phyloP scores from a whole-genome alignment of 2,797 vertebrate genomes.

The Chaenodraco wilsoni region DNA sequence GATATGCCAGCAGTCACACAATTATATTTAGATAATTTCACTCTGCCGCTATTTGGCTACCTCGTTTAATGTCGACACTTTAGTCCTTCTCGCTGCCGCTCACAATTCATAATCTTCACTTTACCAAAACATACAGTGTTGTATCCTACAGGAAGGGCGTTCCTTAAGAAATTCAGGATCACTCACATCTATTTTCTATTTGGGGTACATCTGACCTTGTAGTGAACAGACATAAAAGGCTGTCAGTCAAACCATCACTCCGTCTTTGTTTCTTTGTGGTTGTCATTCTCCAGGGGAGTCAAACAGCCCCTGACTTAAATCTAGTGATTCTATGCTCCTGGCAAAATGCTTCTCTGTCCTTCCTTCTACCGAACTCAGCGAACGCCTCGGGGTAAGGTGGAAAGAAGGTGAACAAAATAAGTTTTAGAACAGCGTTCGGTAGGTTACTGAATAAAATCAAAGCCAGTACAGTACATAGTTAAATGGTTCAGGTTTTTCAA shows the following conservation, averaged over 20 bases:
- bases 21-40: constrained; percentile 72
- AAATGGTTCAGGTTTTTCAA: constrained; percentile 32
- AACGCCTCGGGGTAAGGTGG: constrained; percentile 72
- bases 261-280: constrained; percentile 70
- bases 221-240: constrained; percentile 72
- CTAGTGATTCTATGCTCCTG: constrained; percentile 65
- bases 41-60: constrained; percentile 50
- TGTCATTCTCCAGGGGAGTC: constrained; percentile 73
- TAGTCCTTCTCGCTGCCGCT: constrained; percentile 30
- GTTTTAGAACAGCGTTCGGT: constrained; percentile 42
- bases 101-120: constrained; percentile 57
- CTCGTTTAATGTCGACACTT: constrained; percentile 46
- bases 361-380: constrained; percentile 53
- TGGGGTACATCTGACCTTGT: constrained; percentile 76
- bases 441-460: constrained; percentile 59
- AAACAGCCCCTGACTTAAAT: constrained; percentile 66
- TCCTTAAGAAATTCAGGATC: constrained; percentile 63
- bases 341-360: constrained; percentile 70
- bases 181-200: constrained; percentile 57
- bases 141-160: constrained; percentile 50
- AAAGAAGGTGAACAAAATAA: constrained; percentile 62
- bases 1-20: constrained; percentile 62
- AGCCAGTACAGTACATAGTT: constrained; percentile 38
- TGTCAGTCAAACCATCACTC: constrained; percentile 71
- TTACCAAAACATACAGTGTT: constrained; percentile 47